A percentile compares a stretch with the other conserved stretches of the same genome.
phyloP scores from a whole-genome alignment of 2,888 invertebrate genomes.

The Lochmaea crataegi region DNA sequence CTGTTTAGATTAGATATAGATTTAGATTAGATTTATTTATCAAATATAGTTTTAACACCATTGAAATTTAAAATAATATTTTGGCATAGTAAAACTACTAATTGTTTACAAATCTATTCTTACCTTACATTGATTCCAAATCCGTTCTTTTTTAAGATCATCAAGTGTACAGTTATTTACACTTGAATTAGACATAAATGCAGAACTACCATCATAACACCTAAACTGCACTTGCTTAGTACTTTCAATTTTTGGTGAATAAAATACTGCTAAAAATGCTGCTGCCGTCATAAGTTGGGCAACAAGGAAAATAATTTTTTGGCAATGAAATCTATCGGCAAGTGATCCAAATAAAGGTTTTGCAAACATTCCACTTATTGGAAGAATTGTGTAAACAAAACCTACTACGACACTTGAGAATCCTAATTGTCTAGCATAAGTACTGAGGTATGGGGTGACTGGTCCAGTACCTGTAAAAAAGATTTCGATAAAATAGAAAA shows the following conservation, averaged over 20 bases:
- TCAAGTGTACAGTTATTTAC: not conserved
- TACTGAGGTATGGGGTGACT: conserved; percentile 10
- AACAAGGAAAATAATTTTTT: conserved; percentile 13
- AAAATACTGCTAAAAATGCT: conserved; percentile 13
- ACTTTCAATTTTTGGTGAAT: conserved; percentile 10
- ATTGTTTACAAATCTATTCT: not conserved
- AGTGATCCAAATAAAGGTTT: conserved; percentile 20
- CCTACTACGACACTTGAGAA: conserved; percentile 25
- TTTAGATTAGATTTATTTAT: too few relatives aligned
- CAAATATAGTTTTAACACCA: too few relatives aligned
- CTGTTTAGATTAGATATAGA: too few relatives aligned
- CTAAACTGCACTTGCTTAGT: not conserved
- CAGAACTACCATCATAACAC: not conserved
- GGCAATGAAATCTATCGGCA: conserved; percentile 17
- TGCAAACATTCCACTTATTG: conserved; percentile 14
- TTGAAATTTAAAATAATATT: too few relatives aligned
- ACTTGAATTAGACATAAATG: not conserved
- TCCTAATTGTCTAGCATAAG: conserved; percentile 21
- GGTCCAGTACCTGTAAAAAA: conserved; percentile 6
- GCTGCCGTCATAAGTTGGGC: conserved; percentile 1
- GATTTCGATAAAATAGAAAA: too few relatives aligned
- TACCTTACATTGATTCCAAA: conserved; percentile 2
- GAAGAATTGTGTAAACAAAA: conserved; percentile 19
- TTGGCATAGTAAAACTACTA: too few relatives aligned
- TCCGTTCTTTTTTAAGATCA: not conserved